Base-by-base conservation (phyloP, 2,797 vertebrate species). In the Natrix natrix region DNA sequence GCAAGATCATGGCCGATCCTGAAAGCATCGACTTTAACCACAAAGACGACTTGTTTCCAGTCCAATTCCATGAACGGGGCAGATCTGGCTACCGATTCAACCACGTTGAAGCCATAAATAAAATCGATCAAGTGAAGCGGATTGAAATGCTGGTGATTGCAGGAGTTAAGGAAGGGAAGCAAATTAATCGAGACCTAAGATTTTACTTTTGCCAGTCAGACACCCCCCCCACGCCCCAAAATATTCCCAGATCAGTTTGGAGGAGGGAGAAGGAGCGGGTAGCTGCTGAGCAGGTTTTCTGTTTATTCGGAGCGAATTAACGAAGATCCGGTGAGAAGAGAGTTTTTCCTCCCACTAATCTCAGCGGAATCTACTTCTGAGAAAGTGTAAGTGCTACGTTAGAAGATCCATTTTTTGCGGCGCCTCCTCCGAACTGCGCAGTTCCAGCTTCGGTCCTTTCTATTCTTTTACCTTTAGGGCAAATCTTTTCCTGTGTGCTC, bases 391-490 rank as follows among this genome's bases (percentile, higher is more conserved):
- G 11, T 22, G 37, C 54, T n/a, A n/a, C 94, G 95, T 93, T 95
- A 95, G 96, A 24, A 95, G 96, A 92, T 95, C 97, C 97, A 63
- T 43, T 86, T 92, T 91, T 63, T 17, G 92, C 43, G 10, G 74
- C 24, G 91, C 96, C 96, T 97, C 98, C 97, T 97, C 96, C 95
- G 98, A 98, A 98, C 98, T 98, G 97, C 96, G 97, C 97, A 97
- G 98, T 98, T 98, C 96, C 96, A 96, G 98, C 98, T 98, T 89
- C 90, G 93, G 97, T 98, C 54, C 91, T 88, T 66, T 74, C 48
- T 92, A 91, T 92, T 8, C 16, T 94, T 95, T 89, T 94, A 92
- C 94, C 92, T 94, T 95, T 94, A 95, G 95, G 95, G 93, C 93
- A 94, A 94, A 95, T 93, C 89, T 95, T 96, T 93, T 90, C 93